These are phyloP conservation scores for Colletes collaris DNA, from an alignment of 2,888 invertebrate genomes.

Conservation along the genomic window DNA sequence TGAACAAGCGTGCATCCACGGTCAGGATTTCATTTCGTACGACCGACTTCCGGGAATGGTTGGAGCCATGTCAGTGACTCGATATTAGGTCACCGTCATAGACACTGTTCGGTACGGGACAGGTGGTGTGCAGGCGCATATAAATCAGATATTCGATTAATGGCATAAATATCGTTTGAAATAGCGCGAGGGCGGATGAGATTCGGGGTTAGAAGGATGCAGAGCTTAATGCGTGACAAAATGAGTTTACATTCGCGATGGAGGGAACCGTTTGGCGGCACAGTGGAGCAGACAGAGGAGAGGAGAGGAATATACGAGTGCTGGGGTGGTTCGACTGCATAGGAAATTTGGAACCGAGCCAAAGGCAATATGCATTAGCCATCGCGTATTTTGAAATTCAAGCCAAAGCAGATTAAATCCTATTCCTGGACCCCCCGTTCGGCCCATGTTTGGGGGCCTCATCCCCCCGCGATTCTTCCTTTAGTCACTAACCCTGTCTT, in stretches of 20 bases:
- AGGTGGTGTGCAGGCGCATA: slow-evolving; percentile 54
- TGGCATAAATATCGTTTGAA: slow-evolving; percentile 74
- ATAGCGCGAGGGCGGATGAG: slow-evolving; percentile 25
- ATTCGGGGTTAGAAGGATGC: slow-evolving; percentile 36
- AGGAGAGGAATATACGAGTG: slow-evolving; percentile 27
- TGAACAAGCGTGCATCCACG: slow-evolving; percentile 28
- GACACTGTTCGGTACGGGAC: slow-evolving; percentile 27
- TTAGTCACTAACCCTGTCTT: slow-evolving; percentile 41
- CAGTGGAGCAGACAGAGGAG: slow-evolving; percentile 35
- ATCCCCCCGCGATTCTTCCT: slow-evolving; percentile 40
- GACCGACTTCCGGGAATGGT: slow-evolving; percentile 56
- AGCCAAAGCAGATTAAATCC: slow-evolving; percentile 81
- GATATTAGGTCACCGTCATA: slow-evolving; percentile 63
- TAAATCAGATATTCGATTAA: slow-evolving; percentile 73
- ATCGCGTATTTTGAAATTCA: slow-evolving; percentile 80
- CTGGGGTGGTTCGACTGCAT: slow-evolving; percentile 69
- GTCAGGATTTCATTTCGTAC: slow-evolving; percentile 48
- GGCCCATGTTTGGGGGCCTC: slow-evolving; percentile 27
- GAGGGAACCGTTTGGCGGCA: slow-evolving; percentile 31
- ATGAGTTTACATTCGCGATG: slow-evolving; percentile 77
- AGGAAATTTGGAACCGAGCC: slow-evolving; percentile 78
- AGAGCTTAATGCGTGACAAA: slow-evolving; percentile 75
- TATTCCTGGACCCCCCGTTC: slow-evolving; percentile 65
- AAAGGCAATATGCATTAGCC: slow-evolving; percentile 81
- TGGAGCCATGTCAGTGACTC: slow-evolving; percentile 44